phyloP scores from a whole-genome alignment of 2,797 vertebrate genomes.

The Hippopotamyrus pictus region DNA sequence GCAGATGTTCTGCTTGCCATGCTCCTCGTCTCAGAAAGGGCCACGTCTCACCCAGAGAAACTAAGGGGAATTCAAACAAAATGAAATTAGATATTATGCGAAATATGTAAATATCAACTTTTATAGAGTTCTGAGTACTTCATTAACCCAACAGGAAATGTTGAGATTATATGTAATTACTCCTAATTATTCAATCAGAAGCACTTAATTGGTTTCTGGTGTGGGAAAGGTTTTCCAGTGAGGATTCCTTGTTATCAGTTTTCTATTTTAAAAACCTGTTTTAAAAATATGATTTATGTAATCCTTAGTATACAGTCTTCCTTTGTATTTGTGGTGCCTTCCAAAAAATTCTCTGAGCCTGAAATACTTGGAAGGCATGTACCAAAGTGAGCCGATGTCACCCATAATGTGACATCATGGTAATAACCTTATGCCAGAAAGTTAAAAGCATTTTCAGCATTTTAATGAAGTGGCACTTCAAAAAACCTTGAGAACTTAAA shows the following conservation, averaged over 20 bases:
- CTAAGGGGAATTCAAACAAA: neutral
- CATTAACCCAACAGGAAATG: neutral
- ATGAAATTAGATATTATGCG: neutral
- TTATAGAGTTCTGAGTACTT: neutral
- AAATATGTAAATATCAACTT: neutral
- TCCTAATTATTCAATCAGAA: neutral
- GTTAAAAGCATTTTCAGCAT: neutral
- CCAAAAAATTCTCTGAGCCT: neutral
- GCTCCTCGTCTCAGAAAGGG: neutral
- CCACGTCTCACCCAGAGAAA: neutral
- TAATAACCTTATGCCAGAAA: neutral
- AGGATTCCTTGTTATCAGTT: neutral
- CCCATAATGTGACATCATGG: neutral
- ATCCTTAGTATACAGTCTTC: neutral
- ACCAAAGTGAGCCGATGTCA: neutral
- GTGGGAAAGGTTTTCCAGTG: neutral
- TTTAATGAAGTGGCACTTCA: neutral
- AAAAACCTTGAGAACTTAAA: neutral
- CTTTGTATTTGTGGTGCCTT: neutral
- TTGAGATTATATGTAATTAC: neutral
- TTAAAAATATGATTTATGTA: neutral
- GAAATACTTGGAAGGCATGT: too few species aligned
- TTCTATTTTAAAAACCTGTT: neutral
- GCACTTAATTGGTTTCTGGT: neutral
- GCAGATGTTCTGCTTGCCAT: constrained; percentile 56